Evolutionary conservation across 1,140 invertebrate species (phyloP), one percentile per base, ranked within the genome.

Genomic region (Trichonephila clavipes): DNA sequence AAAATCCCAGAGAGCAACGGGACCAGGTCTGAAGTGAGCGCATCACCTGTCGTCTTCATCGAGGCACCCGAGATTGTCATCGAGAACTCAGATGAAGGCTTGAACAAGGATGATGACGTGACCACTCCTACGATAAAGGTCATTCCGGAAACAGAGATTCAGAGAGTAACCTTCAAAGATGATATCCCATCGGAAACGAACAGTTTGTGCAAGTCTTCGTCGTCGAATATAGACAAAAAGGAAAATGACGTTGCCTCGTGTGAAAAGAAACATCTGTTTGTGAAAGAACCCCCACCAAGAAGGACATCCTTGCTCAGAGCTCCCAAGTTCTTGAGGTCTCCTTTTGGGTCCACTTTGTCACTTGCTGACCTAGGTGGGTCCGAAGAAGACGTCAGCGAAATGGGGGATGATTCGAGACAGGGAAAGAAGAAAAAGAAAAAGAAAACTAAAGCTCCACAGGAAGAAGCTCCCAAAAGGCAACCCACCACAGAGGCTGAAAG

Each of bases 401-500:
- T 88, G 51, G 86, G 92, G 64, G 86, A 81, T 3, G 82, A 34
- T 6, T 58, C 83, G 12, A 62, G 61, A 95, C 88, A 44, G 94
- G 95, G 95, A 94, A 92, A 94, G 95, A 94, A 94, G 90, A 64
- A 93, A 95, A 58, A 95, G 95, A 0, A 94, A 95, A 86, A 92
- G 44, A 89, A 89, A 19, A 12, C 64, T 8, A 59, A 81, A 72
- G 92, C 51, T 18, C 19, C 3, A 4, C 2, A 28, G 24, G 86
- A 40, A 34, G 86, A n/a, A 28, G 34, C 3, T 14, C 87, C 94
- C 18, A 40, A 77, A n/a, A 72, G 62, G 44, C 88, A 86, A 16
- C 72, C 83, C n/a, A 77, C 93, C 51, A 90, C 94, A 88, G 98
- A 99, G 95, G 98, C 98, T 0, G 98, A 99, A 95, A 97, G 98